A percentile compares a stretch with the other conserved stretches of the same genome.
phyloP scores from a whole-genome alignment of 1,140 invertebrate genomes.

The Wiebesia pumilae region DNA sequence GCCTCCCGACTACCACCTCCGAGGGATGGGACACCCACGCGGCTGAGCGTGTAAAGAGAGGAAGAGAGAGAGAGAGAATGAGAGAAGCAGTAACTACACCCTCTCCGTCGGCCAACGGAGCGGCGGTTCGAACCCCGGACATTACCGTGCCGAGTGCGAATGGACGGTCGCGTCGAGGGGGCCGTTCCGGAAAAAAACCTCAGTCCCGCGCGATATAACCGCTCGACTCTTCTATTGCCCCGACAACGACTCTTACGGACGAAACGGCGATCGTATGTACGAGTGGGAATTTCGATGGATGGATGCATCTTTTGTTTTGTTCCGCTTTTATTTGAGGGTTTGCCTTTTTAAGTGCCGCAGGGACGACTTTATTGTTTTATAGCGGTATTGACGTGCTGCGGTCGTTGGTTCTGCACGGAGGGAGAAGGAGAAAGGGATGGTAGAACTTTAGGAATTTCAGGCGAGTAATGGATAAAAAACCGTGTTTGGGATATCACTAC shows the following conservation, averaged over 20 bases:
- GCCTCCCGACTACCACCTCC: conserved; percentile 59
- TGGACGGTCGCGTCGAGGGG: conserved; percentile 66
- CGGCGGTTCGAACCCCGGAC: conserved; percentile 58
- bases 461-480: too few species aligned
- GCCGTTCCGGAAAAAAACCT: conserved; percentile 64
- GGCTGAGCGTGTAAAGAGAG: not conserved
- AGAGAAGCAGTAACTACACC: conserved; percentile 53
- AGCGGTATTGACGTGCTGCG: not conserved
- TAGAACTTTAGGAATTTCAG: too few species aligned
- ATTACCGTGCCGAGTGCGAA: conserved; percentile 67
- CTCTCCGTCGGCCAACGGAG: not conserved
- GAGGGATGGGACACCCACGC: conserved; percentile 59
- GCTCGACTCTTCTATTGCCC: not conserved
- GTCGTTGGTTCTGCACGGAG: not conserved
- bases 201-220: conserved; percentile 37
- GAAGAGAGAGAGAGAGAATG: conserved; percentile 47
- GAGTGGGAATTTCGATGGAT: conserved; percentile 34
- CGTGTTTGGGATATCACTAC: too few species aligned
- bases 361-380: conserved; percentile 44
- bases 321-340: conserved; percentile 11
- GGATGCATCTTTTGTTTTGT: not conserved
- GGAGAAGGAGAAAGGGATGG: not conserved
- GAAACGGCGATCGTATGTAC: conserved; percentile 17
- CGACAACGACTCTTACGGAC: not conserved
- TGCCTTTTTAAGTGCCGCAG: conserved; percentile 30